These are phyloP conservation scores for Cladopsammia gracilis DNA, from an alignment of 64 coral and sea anemone species.

Conservation along the genomic window DNA sequence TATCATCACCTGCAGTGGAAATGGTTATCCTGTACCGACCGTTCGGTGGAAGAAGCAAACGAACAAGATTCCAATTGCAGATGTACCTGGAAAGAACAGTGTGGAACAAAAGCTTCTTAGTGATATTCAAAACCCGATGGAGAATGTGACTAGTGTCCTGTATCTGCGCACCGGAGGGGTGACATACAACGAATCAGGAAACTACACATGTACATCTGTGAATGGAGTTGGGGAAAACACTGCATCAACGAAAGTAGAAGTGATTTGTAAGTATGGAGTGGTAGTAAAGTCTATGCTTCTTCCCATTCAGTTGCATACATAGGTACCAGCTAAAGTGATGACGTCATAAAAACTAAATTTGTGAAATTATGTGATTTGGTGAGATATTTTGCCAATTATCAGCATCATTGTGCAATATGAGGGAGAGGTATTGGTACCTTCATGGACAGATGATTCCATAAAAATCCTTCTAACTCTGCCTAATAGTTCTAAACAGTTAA, in stretches of 20 bases:
- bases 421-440: too few relatives aligned
- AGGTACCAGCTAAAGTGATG: too few relatives aligned
- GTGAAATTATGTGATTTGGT: too few relatives aligned
- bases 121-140: background rate
- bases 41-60: slow-evolving; percentile 21
- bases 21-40: slow-evolving; percentile 35
- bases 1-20: slow-evolving; percentile 38
- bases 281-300: background rate
- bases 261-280: slow-evolving; percentile 63
- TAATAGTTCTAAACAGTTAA: too few relatives aligned
- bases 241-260: slow-evolving; percentile 51
- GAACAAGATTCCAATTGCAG: background rate
- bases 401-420: too few relatives aligned
- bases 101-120: slow-evolving; percentile 42
- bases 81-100: background rate
- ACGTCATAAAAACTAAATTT: too few relatives aligned
- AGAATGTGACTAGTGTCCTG: slow-evolving; percentile 46
- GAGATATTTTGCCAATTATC: too few relatives aligned
- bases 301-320: too few relatives aligned
- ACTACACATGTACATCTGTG: slow-evolving; percentile 50
- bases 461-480: too few relatives aligned
- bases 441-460: too few relatives aligned
- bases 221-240: slow-evolving; percentile 11
- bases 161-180: slow-evolving; percentile 62
- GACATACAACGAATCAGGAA: slow-evolving; percentile 61